Conservation (phyloP, 1,140 invertebrate species). For the Uloborus diversus region DNA sequence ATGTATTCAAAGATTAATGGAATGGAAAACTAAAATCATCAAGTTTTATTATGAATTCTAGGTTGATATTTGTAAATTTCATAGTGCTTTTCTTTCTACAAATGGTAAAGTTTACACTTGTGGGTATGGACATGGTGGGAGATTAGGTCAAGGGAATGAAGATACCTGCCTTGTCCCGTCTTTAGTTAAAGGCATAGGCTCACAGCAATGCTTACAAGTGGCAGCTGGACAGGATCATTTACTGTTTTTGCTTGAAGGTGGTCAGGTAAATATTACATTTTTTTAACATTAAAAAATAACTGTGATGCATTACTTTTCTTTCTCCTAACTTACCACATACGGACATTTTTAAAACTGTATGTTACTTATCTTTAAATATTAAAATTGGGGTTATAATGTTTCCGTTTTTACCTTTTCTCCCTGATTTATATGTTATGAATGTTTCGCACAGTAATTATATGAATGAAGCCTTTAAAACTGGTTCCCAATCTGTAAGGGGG, state of each 20-base stretch:
- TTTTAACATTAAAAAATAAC: neutral
- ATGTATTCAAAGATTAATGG: too few relatives aligned
- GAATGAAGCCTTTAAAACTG: too few relatives aligned
- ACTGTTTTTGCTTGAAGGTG: constrained; percentile 72
- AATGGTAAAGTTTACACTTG: constrained; percentile 73
- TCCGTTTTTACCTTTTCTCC: too few relatives aligned
- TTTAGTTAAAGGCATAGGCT: constrained; percentile 65
- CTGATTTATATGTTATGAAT: too few relatives aligned
- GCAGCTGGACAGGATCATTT: constrained; percentile 73
- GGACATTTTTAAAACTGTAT: too few relatives aligned
- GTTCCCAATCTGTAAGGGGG: too few relatives aligned
- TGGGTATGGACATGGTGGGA: constrained; percentile 75
- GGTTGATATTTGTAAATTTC: constrained; percentile 76
- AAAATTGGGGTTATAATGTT: too few relatives aligned
- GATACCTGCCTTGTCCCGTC: constrained; percentile 70
- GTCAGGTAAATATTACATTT: constrained; percentile 63
- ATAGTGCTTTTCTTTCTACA: constrained; percentile 73
- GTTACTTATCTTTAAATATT: too few relatives aligned
- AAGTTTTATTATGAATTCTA: constrained; percentile 56
- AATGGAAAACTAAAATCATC: too few relatives aligned
- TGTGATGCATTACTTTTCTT: neutral
- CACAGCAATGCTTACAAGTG: constrained; percentile 62
- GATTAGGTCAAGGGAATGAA: constrained; percentile 74
- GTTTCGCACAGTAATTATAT: too few relatives aligned
- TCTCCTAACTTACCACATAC: too few relatives aligned